Conservation (phyloP, 2,113 vertebrate genomes). For the Daubentonia madagascariensis region DNA sequence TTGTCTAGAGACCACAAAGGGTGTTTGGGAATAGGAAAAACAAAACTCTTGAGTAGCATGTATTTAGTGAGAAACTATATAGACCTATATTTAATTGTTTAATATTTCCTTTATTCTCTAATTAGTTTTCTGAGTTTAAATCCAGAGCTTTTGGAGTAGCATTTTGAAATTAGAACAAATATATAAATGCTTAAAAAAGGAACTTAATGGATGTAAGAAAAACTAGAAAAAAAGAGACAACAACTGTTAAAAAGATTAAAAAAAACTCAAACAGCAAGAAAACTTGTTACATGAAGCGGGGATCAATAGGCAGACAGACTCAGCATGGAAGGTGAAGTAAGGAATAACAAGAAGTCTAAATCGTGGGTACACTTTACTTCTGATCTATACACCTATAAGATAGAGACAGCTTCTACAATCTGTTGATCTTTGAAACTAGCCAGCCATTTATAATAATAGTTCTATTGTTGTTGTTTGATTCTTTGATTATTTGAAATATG, state of each 20-base stretch:
- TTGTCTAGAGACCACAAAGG: not conserved
- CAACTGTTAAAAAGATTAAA: not conserved
- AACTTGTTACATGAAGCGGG: not conserved
- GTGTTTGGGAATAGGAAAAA: not conserved
- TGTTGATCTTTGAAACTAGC: not conserved
- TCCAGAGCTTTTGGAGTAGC: not conserved
- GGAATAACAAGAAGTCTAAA: not conserved
- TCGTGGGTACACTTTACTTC: rapidly evolving
- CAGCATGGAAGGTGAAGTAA: rapidly evolving
- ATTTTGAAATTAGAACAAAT: not conserved
- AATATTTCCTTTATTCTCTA: not conserved
- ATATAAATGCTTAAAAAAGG: not conserved
- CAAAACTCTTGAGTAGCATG: not conserved
- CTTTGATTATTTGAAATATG: not conserved
- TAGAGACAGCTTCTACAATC: not conserved
- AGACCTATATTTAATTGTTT: not conserved
- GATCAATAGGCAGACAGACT: rapidly evolving
- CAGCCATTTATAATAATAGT: not conserved
- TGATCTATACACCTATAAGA: rapidly evolving
- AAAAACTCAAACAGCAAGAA: not conserved
- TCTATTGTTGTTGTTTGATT: too few species aligned
- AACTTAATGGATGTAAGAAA: not conserved
- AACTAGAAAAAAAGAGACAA: not conserved
- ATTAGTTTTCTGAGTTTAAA: not conserved
- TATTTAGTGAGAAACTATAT: not conserved